A percentile compares a stretch with the other conserved stretches of the same genome.
These are phyloP conservation scores for Orthosia incerta DNA, from an alignment of 2,888 invertebrate genomes.

Conservation along the genomic window DNA sequence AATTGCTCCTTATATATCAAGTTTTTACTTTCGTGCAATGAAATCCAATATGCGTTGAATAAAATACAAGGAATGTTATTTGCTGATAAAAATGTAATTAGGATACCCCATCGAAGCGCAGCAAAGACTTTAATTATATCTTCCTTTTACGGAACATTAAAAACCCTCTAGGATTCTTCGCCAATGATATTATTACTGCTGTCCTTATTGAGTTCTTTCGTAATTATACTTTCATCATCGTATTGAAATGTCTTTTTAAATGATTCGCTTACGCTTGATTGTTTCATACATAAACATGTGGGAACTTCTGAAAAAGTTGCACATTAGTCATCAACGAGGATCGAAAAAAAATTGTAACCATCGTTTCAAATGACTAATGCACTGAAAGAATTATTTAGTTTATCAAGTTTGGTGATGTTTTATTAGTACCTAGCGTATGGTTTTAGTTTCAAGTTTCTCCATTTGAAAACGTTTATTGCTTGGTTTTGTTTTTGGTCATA, in stretches of 20 bases:
- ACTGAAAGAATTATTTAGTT: slow-evolving; percentile 37
- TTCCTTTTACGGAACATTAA: slow-evolving; percentile 12
- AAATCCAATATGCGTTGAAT: slow-evolving; percentile 10
- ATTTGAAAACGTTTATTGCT: background rate
- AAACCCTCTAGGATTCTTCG: slow-evolving; percentile 5
- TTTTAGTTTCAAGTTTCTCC: background rate
- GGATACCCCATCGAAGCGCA: background rate
- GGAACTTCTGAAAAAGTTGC: slow-evolving; percentile 31
- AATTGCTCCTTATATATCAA: background rate
- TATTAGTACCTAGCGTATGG: background rate
- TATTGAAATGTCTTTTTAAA: background rate
- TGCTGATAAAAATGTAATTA: slow-evolving; percentile 1
- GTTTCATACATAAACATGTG: slow-evolving; percentile 16
- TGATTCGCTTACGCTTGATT: background rate
- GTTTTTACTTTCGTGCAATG: slow-evolving; percentile 11
- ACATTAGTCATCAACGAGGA: slow-evolving; percentile 43
- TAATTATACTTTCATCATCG: background rate
- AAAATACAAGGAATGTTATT: slow-evolving; percentile 3
- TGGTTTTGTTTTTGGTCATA: slow-evolving; percentile 18
- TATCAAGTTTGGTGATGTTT: slow-evolving; percentile 38
- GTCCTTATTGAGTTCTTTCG: background rate
- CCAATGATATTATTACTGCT: slow-evolving; percentile 12
- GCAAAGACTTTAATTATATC: slow-evolving; percentile 26
- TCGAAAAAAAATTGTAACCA: slow-evolving; percentile 24
- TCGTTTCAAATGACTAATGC: slow-evolving; percentile 41